Percentiles rank a stretch among this genome's conserved stretches.
Conservation (phyloP, 2,888 invertebrate genomes). For the Pelosia muscerda region DNA sequence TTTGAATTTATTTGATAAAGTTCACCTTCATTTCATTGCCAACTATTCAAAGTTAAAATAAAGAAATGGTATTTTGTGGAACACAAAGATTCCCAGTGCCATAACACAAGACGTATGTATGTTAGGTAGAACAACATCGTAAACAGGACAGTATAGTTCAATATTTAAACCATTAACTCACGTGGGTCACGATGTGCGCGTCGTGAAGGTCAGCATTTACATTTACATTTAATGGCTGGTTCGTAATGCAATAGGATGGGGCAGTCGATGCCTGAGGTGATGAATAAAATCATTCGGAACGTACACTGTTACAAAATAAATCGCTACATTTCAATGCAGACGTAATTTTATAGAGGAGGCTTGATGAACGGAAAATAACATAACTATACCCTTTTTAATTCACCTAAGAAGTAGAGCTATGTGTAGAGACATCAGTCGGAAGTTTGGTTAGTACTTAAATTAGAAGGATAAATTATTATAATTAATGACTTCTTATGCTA, state of each 20-base stretch:
- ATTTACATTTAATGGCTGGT: neutral
- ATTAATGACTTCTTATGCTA: too few relatives aligned
- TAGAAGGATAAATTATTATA: too few relatives aligned
- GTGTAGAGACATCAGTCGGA: too few relatives aligned
- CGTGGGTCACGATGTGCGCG: conserved; percentile 1
- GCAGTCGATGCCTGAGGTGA: neutral
- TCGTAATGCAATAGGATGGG: neutral
- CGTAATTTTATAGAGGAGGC: too few relatives aligned
- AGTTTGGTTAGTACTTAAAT: too few relatives aligned
- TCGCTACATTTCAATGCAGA: too few relatives aligned
- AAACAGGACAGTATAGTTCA: neutral
- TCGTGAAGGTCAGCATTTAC: neutral
- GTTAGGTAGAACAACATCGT: neutral
- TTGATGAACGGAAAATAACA: too few relatives aligned
- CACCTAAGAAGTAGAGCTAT: too few relatives aligned
- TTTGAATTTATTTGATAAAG: too few relatives aligned
- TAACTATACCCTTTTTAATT: too few relatives aligned
- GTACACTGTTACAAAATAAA: too few relatives aligned
- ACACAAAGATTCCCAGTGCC: neutral
- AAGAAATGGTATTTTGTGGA: neutral
- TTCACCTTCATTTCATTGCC: neutral
- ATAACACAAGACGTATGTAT: neutral
- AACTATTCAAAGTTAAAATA: neutral
- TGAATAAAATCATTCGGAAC: too few relatives aligned
- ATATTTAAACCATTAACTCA: conserved; percentile 1